Evolutionary conservation across 2,888 invertebrate genomes (phyloP), one percentile per base, ranked within the genome.

Genomic region (Strigamia crassipes): DNA sequence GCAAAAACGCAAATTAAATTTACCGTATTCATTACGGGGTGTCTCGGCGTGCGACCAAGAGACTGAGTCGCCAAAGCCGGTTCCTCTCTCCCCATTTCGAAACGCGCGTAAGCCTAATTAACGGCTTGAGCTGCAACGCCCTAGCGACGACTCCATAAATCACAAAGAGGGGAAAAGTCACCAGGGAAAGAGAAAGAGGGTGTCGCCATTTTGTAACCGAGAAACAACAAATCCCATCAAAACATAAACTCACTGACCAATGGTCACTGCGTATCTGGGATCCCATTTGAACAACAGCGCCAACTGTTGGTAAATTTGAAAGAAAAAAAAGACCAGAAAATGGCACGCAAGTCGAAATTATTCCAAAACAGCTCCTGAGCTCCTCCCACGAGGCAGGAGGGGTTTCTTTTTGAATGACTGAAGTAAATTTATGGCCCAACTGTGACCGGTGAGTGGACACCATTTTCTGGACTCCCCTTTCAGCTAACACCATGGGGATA

Each of bases 1-100:
- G 56, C 80, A 80, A 80, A 80, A 80, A 80, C 80, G 80, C 80
- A 80, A 80, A 80, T 80, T 80, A 80, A 80, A 80, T 80, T 80
- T 80, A 80, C 80, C 80, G 80, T 41, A 41, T 80, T 80, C 80
- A 80, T 80, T 80, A 80, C 80, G 51, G 80, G 51, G 61, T 31
- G 31, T 56, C 80, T 31, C 61, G 51, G 80, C 80, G 56, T 51
- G 56, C 80, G 80, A 56, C 56, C 56, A 56, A 38, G 56, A 56
- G 56, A 56, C 56, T 80, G 80, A 80, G 31, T 80, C 56, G 56
- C 56, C 56, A 80, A 80, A 80, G 46, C 80, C 80, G 80, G 80
- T 80, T 80, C 80, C 56, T 31, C 80, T 80, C 56, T 56, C 56
- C 46, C 56, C 56, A 56, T 18, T 56, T 56, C 56, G 56, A 56